A percentile compares a stretch with the other conserved stretches of the same genome.
Conservation (phyloP, 2,113 vertebrate genomes). For the Leuciscus idus region DNA sequence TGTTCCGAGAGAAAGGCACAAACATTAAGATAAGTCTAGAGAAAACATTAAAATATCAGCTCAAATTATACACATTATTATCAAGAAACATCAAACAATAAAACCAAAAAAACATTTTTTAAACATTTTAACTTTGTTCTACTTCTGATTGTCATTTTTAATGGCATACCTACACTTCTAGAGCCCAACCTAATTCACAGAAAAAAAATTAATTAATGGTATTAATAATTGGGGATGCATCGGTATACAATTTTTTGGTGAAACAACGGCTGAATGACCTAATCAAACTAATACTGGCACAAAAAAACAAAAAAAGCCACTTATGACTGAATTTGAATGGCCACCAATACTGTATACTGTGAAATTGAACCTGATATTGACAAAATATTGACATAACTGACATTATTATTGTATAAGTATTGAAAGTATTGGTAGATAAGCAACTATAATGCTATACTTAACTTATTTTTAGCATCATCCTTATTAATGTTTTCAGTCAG, state of each 20-base stretch:
- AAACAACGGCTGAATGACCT: not conserved
- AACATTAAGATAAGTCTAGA: slow-evolving; percentile 37
- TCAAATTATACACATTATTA: slow-evolving; percentile 25
- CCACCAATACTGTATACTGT: not conserved
- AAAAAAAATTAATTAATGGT: not conserved
- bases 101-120: not conserved
- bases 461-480: not conserved
- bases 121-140: slow-evolving; percentile 18
- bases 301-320: not conserved
- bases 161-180: slow-evolving; percentile 19
- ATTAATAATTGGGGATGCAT: not conserved
- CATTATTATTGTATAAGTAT: not conserved
- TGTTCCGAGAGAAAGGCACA: slow-evolving; percentile 52
- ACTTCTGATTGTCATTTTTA: slow-evolving; percentile 53
- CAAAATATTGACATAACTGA: not conserved
- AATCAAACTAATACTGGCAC: not conserved
- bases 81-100: slow-evolving; percentile 30
- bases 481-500: not conserved
- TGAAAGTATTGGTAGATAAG: not conserved
- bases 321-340: not conserved
- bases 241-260: not conserved
- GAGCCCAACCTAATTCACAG: slow-evolving; percentile 12
- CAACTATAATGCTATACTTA: not conserved
- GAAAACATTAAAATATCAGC: slow-evolving; percentile 36
- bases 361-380: not conserved